Evolutionary conservation across 2,888 invertebrate genomes (phyloP).

Genomic region (Chaitophorus viminalis): DNA sequence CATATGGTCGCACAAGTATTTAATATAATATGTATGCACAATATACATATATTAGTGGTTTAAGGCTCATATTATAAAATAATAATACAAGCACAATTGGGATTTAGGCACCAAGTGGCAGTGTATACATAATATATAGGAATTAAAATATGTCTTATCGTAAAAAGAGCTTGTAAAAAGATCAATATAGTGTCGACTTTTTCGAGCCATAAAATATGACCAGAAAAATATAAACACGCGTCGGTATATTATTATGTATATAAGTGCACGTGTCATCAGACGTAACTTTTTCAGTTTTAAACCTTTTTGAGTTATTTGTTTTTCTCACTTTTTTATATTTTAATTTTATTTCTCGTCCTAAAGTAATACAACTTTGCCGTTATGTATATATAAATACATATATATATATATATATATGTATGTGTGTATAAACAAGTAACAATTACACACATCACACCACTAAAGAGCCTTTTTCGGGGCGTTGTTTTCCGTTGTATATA

Average conservation of each 20-base stretch:
- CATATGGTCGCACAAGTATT: too few relatives aligned
- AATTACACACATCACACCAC: neutral
- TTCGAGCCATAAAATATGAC: neutral
- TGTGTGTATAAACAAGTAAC: neutral
- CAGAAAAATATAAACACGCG: neutral
- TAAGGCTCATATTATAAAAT: too few relatives aligned
- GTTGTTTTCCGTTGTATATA: constrained; percentile 19
- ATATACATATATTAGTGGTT: too few relatives aligned
- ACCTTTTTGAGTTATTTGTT: neutral
- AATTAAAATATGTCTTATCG: neutral
- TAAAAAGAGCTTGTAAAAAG: neutral
- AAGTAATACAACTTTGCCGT: constrained; percentile 9
- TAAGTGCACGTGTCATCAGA: neutral
- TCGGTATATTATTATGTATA: neutral
- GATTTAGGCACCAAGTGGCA: too few relatives aligned
- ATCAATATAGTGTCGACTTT: neutral
- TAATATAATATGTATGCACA: too few relatives aligned
- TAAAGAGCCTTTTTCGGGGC: constrained; percentile 7
- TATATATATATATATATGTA: too few relatives aligned
- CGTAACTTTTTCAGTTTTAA: neutral
- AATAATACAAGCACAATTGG: too few relatives aligned
- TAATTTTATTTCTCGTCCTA: neutral
- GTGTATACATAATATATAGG: neutral
- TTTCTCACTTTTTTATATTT: neutral
- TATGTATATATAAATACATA: neutral